Evolutionary conservation across 2,113 vertebrate species (phyloP).

Genomic region (Romanogobio albipinnatus): DNA sequence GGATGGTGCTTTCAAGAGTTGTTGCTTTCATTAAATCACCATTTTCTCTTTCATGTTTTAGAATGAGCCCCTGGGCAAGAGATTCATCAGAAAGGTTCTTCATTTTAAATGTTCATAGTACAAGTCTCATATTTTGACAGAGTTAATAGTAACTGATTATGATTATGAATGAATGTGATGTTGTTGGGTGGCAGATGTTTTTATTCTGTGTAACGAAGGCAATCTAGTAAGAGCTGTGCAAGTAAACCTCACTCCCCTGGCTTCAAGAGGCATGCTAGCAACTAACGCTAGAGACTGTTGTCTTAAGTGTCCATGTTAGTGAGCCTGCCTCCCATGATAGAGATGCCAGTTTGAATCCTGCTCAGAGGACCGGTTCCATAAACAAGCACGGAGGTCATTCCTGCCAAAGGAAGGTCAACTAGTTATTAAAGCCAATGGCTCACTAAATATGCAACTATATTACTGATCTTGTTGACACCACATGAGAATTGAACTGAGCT

Average conservation of each 20-base stretch:
- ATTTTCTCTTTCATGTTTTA: constrained; percentile 14
- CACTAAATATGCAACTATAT: no score
- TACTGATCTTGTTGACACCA: no score
- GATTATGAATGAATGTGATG: not conserved
- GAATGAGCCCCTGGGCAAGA: not conserved
- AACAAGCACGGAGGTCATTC: not conserved
- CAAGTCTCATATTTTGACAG: not conserved
- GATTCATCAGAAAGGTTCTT: not conserved
- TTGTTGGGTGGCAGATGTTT: not conserved
- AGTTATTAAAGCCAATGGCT: not conserved
- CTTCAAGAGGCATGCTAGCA: no score
- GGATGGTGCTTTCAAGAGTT: constrained; percentile 11
- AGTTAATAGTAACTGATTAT: not conserved
- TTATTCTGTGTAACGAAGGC: not conserved
- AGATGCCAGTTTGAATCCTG: no score
- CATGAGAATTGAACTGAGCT: no score
- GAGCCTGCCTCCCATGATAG: no score
- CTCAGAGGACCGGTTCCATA: no score
- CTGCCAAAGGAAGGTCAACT: not conserved
- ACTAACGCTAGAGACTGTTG: no score
- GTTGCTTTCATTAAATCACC: constrained; percentile 44
- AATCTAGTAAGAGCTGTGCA: no score
- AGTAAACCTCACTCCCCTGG: no score
- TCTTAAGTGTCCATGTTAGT: no score
- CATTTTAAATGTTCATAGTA: not conserved